Evolutionary conservation across 2,888 invertebrate genomes (phyloP).

Genomic region (Perizoma flavofasciatum): DNA sequence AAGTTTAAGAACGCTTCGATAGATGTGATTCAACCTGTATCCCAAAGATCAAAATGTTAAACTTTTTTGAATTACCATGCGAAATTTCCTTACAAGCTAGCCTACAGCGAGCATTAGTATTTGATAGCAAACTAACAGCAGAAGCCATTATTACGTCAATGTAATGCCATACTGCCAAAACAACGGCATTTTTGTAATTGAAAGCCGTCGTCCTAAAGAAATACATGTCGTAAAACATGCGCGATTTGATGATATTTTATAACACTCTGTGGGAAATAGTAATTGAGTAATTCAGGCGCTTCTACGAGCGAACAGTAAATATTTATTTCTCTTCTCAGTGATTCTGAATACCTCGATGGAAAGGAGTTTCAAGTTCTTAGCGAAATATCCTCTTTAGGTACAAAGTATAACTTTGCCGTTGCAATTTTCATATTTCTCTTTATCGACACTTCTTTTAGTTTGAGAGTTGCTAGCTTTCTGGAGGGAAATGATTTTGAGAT

Average conservation of each 20-base stretch:
- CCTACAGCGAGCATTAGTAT: too few species aligned
- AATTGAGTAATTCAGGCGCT: not conserved
- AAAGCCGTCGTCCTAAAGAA: too few species aligned
- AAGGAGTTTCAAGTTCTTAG: constrained; percentile 28
- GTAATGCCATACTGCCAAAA: too few species aligned
- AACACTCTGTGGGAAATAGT: too few species aligned
- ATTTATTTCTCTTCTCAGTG: constrained; percentile 3
- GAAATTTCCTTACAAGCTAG: too few species aligned
- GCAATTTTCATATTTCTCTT: constrained; percentile 51
- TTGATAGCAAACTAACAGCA: too few species aligned
- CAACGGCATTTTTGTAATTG: too few species aligned
- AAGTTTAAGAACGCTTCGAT: not conserved
- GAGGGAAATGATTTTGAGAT: constrained; percentile 16
- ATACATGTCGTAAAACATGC: too few species aligned
- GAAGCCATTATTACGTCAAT: too few species aligned
- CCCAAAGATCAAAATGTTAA: not conserved
- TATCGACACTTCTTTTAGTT: constrained; percentile 44
- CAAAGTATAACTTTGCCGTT: constrained; percentile 37
- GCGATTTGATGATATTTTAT: too few species aligned
- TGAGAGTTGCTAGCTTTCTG: constrained; percentile 33
- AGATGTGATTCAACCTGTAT: constrained; percentile 5
- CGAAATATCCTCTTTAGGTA: constrained; percentile 27
- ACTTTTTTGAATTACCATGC: too few species aligned
- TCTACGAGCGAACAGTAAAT: not conserved
- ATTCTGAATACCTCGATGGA: constrained; percentile 25